Evolutionary conservation across 2,888 invertebrate species (phyloP).

Genomic region (Scaptomyza reducta): DNA sequence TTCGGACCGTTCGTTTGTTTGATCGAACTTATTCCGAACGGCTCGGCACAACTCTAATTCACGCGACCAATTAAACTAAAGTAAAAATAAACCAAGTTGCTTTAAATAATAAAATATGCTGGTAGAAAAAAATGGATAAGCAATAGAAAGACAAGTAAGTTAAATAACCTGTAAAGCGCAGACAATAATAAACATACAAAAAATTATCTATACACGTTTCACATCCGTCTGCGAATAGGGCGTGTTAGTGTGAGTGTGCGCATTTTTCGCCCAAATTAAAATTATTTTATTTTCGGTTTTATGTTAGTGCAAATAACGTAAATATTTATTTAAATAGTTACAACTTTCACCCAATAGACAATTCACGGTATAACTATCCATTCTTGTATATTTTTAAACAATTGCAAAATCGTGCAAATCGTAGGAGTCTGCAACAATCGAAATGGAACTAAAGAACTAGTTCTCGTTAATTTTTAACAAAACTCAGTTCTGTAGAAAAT

Average conservation of each 20-base stretch:
- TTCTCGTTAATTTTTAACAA: conserved; percentile 23
- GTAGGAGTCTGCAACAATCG: conserved; percentile 22
- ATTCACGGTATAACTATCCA: background rate
- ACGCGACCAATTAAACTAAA: conserved; percentile 31
- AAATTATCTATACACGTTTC: conserved; percentile 18
- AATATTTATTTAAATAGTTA: background rate
- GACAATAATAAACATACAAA: background rate
- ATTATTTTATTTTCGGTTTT: background rate
- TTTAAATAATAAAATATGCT: conserved; percentile 7
- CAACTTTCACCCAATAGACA: background rate
- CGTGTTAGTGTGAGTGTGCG: conserved; percentile 6
- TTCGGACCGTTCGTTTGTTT: conserved; percentile 8
- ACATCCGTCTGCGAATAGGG: conserved; percentile 7
- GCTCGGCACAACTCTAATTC: conserved; percentile 17
- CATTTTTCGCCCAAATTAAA: conserved; percentile 11
- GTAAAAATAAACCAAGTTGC: conserved; percentile 4
- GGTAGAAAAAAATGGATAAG: conserved; percentile 24
- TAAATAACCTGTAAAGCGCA: background rate
- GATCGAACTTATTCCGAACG: conserved; percentile 18
- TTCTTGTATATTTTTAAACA: conserved; percentile 6
- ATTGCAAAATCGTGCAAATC: conserved; percentile 10
- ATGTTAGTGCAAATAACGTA: background rate
- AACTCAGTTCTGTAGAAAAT: conserved; percentile 21
- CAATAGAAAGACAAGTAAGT: conserved; percentile 27
- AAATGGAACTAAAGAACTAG: conserved; percentile 39